Evolutionary conservation across 2,113 vertebrate genomes (phyloP), one percentile per base, ranked within the genome.

Genomic region (Pedetes capensis): DNA sequence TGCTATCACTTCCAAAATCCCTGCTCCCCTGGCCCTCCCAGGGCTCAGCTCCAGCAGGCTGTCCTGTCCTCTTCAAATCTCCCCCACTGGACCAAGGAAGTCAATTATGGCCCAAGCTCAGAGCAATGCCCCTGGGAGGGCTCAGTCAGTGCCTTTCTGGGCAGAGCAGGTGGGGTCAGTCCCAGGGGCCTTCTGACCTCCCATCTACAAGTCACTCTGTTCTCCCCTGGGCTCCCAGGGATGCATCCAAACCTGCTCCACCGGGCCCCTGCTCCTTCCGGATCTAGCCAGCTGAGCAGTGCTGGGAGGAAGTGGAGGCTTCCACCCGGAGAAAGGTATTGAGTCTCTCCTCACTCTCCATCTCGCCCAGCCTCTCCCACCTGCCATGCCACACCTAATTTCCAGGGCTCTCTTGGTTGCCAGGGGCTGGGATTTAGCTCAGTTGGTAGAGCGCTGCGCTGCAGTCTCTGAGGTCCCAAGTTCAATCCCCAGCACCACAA

Each of bases 1-100:
- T 23, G 32, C 18, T 85, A 1, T 20, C 32, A 44, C 68, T 93
- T 68, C 79, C 89, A 91, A 83, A 81, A 72, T 49, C 39, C 74
- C 42, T 72, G 47, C n/a, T 71, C 55, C 79, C 51, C 49, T 2
- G 6, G 25, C 39, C 49, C 39, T 53, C 34, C 89, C 81, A 66
- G 42, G n/a, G 23, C 29, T 25, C 42, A 59, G 14, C 55, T 80
- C 57, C 59, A 55, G 64, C 18, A 37, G 34, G 18, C 76, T 59
- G 25, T 47, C n/a, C 42, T 27, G 17, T 57, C 1, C 0, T 51
- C 57, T 22, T 69, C 11, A 5, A 20, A 23, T n/a, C 42, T 87
- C 55, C 59, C 59, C 44, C 6, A 17, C 42, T 25, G 10, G 76
- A 63, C 87, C 68, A 57, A 92, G 44, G 47, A 42, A 64, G 29